Evolutionary conservation across 2,797 vertebrate genomes (phyloP).

Genomic region (Scomberomorus guttatus): DNA sequence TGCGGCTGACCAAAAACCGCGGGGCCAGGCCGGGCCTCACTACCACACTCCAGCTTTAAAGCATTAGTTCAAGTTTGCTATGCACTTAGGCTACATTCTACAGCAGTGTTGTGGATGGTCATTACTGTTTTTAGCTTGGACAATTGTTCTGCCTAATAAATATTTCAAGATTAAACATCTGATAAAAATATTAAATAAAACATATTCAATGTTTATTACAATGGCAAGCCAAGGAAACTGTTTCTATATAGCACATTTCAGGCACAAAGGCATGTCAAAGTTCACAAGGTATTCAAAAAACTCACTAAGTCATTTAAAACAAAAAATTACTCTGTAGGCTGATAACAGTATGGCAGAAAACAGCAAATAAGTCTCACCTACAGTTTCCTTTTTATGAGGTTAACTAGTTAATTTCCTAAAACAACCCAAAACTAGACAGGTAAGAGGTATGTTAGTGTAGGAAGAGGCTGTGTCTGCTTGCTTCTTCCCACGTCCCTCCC

Average conservation of each 20-base stretch:
- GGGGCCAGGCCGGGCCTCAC: slow-evolving; percentile 75
- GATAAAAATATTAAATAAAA: neutral
- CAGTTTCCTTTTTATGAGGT: neutral
- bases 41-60: slow-evolving; percentile 77
- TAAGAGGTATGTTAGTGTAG: neutral
- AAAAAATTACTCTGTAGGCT: neutral
- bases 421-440: slow-evolving; percentile 3
- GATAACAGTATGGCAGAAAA: neutral
- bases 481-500: slow-evolving; percentile 45
- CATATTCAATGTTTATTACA: neutral
- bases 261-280: neutral
- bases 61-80: slow-evolving; percentile 69
- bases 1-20: slow-evolving; percentile 81
- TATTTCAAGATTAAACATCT: neutral
- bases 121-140: neutral
- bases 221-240: neutral
- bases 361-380: too few species aligned
- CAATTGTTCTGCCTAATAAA: neutral
- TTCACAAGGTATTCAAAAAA: neutral
- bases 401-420: neutral
- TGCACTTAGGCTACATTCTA: slow-evolving; percentile 40
- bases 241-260: neutral
- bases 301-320: neutral
- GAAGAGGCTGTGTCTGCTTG: slow-evolving; percentile 27
- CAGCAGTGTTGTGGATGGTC: slow-evolving; percentile 9